phyloP scores from a whole-genome alignment of 2,113 vertebrate species.

The Mastomys natalensis region DNA sequence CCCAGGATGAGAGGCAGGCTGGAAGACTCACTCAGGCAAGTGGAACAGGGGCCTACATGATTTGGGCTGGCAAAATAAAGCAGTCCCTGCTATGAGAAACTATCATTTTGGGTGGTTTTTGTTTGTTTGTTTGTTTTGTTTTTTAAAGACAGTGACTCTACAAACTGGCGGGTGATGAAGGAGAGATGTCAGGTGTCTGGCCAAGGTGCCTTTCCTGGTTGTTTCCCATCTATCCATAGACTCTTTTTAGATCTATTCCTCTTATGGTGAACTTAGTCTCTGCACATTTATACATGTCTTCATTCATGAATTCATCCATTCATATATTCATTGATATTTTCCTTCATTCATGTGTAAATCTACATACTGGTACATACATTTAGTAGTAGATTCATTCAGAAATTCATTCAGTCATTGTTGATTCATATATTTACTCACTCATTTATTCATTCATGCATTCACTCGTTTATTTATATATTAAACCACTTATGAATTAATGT shows the following conservation, averaged over 20 bases:
- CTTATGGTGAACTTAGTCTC: background rate
- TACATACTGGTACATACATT: background rate
- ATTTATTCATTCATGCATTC: background rate
- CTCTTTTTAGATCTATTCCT: background rate
- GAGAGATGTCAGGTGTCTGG: background rate
- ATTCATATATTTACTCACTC: background rate
- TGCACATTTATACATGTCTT: background rate
- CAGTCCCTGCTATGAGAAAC: background rate
- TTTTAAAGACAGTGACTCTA: background rate
- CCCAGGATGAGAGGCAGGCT: background rate
- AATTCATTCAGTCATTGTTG: too few relatives aligned
- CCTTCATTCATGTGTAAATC: too few relatives aligned
- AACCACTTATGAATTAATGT: background rate
- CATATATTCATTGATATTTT: too few relatives aligned
- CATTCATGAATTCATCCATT: background rate
- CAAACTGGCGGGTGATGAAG: background rate
- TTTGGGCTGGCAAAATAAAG: background rate
- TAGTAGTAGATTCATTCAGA: background rate
- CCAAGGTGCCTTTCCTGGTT: background rate
- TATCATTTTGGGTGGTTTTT: background rate
- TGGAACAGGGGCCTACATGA: background rate
- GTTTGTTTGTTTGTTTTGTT: too few relatives aligned
- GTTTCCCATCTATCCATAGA: background rate
- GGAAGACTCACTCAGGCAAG: background rate
- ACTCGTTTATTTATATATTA: background rate